Evolutionary conservation across 2,888 invertebrate genomes (phyloP).

Genomic region (Vesta saturnalis): DNA sequence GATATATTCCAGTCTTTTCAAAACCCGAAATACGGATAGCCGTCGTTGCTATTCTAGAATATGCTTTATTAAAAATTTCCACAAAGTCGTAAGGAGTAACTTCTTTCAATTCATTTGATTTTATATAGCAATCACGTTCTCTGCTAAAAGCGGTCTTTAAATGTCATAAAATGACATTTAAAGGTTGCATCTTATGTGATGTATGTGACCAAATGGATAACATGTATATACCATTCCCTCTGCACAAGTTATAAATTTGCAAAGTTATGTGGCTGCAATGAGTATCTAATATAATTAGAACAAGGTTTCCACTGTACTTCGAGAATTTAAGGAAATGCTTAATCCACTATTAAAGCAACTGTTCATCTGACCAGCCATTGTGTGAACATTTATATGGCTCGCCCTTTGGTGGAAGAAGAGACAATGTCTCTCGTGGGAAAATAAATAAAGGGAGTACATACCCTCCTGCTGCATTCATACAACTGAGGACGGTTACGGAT

Average conservation of each 20-base stretch:
- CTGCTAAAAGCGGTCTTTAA: not conserved
- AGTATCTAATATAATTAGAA: not conserved
- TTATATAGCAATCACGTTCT: constrained; percentile 13
- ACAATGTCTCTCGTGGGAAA: not conserved
- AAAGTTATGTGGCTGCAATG: not conserved
- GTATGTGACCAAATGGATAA: no score
- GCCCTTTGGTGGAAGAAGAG: not conserved
- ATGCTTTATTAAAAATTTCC: constrained; percentile 14
- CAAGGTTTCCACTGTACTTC: not conserved
- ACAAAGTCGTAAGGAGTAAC: constrained; percentile 2
- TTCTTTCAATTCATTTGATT: constrained; percentile 4
- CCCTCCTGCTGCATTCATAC: not conserved
- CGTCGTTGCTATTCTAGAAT: not conserved
- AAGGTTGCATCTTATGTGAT: no score
- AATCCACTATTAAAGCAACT: not conserved
- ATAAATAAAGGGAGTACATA: not conserved
- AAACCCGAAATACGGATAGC: not conserved
- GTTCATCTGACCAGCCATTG: constrained; percentile 5
- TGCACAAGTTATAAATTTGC: not conserved
- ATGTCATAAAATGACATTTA: no score
- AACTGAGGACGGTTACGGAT: not conserved
- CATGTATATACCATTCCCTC: no score
- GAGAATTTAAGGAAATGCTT: not conserved
- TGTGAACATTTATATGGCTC: not conserved
- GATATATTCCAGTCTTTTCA: no score